phyloP scores from a whole-genome alignment of 2,797 vertebrate genomes.

The Darevskia nairensis region DNA sequence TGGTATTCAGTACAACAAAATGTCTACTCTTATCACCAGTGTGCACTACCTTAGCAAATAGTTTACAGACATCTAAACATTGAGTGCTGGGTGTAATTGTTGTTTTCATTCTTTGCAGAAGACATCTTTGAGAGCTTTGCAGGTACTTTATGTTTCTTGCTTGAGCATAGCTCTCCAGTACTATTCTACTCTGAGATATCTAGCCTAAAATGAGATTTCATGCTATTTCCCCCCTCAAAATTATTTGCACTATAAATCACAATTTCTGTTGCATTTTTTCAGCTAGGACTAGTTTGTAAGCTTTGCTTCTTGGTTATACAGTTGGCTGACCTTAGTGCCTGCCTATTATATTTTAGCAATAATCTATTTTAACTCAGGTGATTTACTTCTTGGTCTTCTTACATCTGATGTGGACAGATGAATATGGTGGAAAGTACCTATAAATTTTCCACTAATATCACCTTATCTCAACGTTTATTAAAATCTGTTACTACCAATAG shows the following conservation, averaged over 20 bases:
- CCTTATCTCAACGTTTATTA: neutral
- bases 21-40: neutral
- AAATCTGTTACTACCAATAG: neutral
- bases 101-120: neutral
- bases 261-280: neutral
- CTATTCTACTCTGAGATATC: neutral
- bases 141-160: slow-evolving; percentile 22
- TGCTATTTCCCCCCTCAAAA: neutral
- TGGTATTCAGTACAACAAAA: slow-evolving; percentile 20
- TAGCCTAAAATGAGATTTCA: neutral
- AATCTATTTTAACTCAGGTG: neutral
- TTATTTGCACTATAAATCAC: accelerated
- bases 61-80: slow-evolving; percentile 1
- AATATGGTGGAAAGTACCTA: neutral
- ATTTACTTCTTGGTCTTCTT: neutral
- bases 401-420: neutral
- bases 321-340: neutral
- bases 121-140: neutral
- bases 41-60: slow-evolving; percentile 13
- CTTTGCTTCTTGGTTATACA: slow-evolving; percentile 14
- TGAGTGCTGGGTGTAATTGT: neutral
- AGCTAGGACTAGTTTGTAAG: neutral
- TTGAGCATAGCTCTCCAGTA: slow-evolving; percentile 18
- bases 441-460: neutral
- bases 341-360: slow-evolving; percentile 1